These are phyloP conservation scores for Pentamera pediparva DNA, from an alignment of 53 echinoderm and acorn worm genomes.

Conservation along the genomic window DNA sequence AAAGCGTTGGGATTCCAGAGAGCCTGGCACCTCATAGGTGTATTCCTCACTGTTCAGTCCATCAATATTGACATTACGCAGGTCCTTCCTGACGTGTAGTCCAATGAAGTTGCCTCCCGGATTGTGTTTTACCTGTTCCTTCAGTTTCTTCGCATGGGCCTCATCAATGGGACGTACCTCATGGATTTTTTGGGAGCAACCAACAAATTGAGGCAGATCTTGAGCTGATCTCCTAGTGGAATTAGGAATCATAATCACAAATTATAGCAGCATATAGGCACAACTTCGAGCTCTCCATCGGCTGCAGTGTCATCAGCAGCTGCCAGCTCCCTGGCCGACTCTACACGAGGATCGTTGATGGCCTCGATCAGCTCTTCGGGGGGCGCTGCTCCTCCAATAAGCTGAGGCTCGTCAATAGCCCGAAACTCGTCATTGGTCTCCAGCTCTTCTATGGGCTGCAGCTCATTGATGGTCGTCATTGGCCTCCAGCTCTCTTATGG, in stretches of 20 bases:
- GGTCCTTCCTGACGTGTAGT: background rate
- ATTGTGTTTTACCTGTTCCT: background rate
- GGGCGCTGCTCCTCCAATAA: too few species aligned
- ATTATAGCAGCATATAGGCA: too few species aligned
- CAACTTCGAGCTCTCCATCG: too few species aligned
- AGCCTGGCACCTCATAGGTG: background rate
- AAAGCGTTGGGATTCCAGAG: background rate
- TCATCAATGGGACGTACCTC: background rate
- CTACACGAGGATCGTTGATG: too few species aligned
- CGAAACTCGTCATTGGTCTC: too few species aligned
- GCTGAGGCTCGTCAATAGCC: too few species aligned
- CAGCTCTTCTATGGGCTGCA: too few species aligned
- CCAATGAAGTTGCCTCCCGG: background rate
- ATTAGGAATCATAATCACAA: background rate
- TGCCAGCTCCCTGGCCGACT: too few species aligned
- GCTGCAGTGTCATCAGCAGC: too few species aligned
- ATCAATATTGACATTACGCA: background rate
- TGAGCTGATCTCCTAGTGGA: background rate
- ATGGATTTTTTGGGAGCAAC: background rate
- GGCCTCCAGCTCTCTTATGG: too few species aligned
- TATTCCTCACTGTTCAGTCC: background rate
- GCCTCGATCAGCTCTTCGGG: too few species aligned
- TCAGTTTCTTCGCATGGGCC: background rate
- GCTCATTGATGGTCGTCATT: too few species aligned
- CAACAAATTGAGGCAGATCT: background rate